A percentile compares a stretch with the other conserved stretches of the same genome.
These are phyloP conservation scores for Dendrolimus houi DNA, from an alignment of 2,888 invertebrate genomes.

Conservation along the genomic window DNA sequence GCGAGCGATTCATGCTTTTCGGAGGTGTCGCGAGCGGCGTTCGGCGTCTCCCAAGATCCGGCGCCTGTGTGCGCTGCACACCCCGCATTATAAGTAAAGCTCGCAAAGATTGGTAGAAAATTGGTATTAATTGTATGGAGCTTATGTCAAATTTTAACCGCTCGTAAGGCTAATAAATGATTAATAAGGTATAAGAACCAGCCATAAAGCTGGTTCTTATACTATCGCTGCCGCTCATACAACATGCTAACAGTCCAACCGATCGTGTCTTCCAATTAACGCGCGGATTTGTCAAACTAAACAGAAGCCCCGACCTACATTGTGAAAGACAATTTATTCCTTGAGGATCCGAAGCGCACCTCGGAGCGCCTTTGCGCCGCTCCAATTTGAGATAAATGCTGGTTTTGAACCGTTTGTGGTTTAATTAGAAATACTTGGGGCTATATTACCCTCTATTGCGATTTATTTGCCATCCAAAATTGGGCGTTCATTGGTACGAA, in stretches of 20 bases:
- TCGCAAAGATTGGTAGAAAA: background rate
- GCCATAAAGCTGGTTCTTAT: background rate
- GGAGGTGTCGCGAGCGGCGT: too few relatives aligned
- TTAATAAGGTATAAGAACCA: background rate
- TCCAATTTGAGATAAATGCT: background rate
- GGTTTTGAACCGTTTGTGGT: background rate
- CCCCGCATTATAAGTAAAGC: too few relatives aligned
- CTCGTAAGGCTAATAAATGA: too few relatives aligned
- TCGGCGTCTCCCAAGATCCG: too few relatives aligned
- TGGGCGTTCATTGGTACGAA: too few relatives aligned
- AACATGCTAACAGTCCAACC: slow-evolving; percentile 5
- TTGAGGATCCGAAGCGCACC: background rate
- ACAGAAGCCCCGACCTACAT: slow-evolving; percentile 21
- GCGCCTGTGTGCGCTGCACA: too few relatives aligned
- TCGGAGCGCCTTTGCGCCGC: background rate
- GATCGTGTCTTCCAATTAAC: slow-evolving; percentile 29
- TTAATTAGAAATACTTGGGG: background rate
- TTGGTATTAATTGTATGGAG: background rate
- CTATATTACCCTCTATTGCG: background rate
- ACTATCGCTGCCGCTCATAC: slow-evolving; percentile 2
- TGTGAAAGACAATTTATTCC: background rate
- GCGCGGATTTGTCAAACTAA: slow-evolving; percentile 42
- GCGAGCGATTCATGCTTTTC: too few relatives aligned
- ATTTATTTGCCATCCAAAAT: background rate
- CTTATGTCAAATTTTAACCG: too few relatives aligned